Conservation (phyloP, 2,113 vertebrate species). For the Donacobius atricapilla region DNA sequence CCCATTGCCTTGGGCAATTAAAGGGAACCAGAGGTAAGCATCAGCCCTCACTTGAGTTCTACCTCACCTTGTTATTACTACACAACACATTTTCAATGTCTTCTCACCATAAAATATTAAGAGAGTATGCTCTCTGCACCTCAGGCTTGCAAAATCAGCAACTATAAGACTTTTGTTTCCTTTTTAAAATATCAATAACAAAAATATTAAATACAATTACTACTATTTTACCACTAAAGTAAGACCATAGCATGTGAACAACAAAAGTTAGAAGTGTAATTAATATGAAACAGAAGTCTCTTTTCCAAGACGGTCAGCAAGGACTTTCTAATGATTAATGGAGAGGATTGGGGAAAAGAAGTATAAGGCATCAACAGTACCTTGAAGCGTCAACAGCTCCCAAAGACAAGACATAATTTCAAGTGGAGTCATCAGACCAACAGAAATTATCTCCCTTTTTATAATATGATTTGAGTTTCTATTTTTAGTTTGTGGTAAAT, state of each 20-base stretch:
- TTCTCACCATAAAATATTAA: slow-evolving; percentile 71
- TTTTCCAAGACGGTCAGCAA: background rate
- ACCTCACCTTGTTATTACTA: slow-evolving; percentile 54
- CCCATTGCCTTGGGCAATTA: background rate
- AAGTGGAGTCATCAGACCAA: background rate
- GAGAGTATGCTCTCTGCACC: slow-evolving; percentile 3
- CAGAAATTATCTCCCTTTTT: background rate
- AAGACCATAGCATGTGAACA: slow-evolving; percentile 25
- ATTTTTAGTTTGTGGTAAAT: background rate
- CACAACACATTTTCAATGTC: slow-evolving; percentile 65
- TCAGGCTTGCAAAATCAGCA: slow-evolving; percentile 62
- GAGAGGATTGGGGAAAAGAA: background rate
- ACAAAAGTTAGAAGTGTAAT: background rate
- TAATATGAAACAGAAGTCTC: background rate
- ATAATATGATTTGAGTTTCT: background rate
- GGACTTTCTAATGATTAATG: background rate
- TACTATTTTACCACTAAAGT: slow-evolving; percentile 11
- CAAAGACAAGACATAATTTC: background rate
- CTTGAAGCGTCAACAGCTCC: background rate
- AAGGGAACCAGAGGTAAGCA: background rate
- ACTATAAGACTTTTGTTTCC: slow-evolving; percentile 33
- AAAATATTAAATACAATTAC: slow-evolving; percentile 18
- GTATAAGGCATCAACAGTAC: background rate
- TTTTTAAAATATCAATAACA: background rate
- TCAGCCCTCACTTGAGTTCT: slow-evolving; percentile 8